Evolutionary conservation across 1,140 invertebrate genomes (phyloP).

Genomic region (Drosophila rhopaloa): DNA sequence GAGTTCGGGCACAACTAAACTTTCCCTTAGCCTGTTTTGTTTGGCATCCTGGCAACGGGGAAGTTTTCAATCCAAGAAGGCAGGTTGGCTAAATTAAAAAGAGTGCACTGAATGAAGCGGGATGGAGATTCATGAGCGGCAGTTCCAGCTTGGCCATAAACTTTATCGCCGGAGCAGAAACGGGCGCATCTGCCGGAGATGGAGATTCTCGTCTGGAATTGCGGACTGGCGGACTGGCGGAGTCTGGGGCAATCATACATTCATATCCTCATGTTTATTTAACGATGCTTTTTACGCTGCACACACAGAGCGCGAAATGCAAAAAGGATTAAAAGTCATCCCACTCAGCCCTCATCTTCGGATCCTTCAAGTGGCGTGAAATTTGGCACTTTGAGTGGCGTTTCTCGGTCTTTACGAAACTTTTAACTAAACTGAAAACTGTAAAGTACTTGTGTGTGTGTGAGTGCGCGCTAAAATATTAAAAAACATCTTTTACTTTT

Average conservation of each 20-base stretch:
- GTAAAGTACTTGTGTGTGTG: conserved; percentile 31
- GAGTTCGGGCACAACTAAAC: conserved; percentile 1
- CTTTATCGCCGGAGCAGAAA: conserved; percentile 51
- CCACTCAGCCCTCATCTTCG: not conserved
- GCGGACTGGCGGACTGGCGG: too few relatives aligned
- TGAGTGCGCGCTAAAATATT: conserved; percentile 26
- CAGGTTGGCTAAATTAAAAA: conserved; percentile 54
- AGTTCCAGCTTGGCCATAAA: conserved; percentile 57
- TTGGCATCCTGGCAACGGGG: conserved; percentile 1
- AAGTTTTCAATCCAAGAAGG: conserved; percentile 40
- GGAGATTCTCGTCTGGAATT: not conserved
- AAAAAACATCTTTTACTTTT: conserved; percentile 26
- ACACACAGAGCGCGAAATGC: conserved; percentile 58
- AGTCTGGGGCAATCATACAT: conserved; percentile 65
- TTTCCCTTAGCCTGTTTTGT: not conserved
- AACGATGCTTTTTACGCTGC: conserved; percentile 79
- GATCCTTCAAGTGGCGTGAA: conserved; percentile 68
- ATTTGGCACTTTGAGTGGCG: conserved; percentile 74
- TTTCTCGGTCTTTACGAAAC: conserved; percentile 57
- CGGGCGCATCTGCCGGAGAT: conserved; percentile 19
- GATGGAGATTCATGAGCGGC: conserved; percentile 26
- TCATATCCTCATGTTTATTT: conserved; percentile 81
- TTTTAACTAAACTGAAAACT: conserved; percentile 72
- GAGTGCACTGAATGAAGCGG: conserved; percentile 20
- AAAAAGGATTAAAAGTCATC: conserved; percentile 72